Evolutionary conservation across 1,140 invertebrate genomes (phyloP).

Genomic region (Macrobrachium rosenbergii): DNA sequence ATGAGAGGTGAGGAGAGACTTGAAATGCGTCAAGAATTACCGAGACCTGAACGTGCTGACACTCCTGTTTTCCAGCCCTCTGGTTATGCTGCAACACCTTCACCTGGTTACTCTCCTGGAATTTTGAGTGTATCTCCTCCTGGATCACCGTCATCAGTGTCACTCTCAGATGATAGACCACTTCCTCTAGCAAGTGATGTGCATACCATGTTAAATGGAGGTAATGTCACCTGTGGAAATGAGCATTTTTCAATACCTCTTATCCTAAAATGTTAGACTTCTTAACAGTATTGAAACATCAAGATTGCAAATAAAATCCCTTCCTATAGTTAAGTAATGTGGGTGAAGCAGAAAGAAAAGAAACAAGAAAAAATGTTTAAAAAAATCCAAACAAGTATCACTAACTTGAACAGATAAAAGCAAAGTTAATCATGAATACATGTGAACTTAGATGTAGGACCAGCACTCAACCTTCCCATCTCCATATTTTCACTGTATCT

Average conservation of each 20-base stretch:
- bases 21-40: background rate
- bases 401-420: no score
- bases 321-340: no score
- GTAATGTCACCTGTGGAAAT: constrained; percentile 30
- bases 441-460: no score
- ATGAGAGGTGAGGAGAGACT: constrained; percentile 25
- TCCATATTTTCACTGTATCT: no score
- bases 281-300: background rate
- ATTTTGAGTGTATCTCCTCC: constrained; percentile 53
- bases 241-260: background rate
- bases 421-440: no score
- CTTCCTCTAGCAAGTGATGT: constrained; percentile 34
- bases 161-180: constrained; percentile 37
- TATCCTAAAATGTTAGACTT: background rate
- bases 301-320: no score
- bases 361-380: no score
- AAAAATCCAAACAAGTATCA: no score
- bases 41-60: constrained; percentile 44
- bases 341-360: no score
- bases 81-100: constrained; percentile 15
- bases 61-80: constrained; percentile 46
- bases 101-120: constrained; percentile 40
- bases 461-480: no score
- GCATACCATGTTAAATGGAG: constrained; percentile 65
- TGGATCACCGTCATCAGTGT: constrained; percentile 37